Conservation (phyloP, 2,797 vertebrate genomes). For the Propithecus perrieri region DNA sequence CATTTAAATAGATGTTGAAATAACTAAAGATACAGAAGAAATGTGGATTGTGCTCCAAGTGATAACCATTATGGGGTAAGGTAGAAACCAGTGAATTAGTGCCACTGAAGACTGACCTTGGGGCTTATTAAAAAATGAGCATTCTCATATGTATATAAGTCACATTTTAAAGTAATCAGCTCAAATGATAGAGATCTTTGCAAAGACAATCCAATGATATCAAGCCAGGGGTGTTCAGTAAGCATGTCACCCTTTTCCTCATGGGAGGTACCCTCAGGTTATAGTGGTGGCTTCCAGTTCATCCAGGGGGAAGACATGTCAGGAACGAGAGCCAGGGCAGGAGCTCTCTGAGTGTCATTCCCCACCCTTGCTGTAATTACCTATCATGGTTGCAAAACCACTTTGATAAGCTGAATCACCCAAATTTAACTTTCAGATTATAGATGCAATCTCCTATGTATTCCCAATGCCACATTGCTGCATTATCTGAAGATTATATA, state of each 20-base stretch:
- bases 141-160: neutral
- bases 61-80: neutral
- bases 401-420: neutral
- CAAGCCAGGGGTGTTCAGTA: too few relatives aligned
- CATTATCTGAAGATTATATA: neutral
- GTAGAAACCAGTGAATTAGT: neutral
- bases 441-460: neutral
- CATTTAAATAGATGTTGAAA: neutral
- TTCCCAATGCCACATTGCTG: neutral
- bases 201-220: neutral
- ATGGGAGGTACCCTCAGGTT: too few relatives aligned
- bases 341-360: neutral
- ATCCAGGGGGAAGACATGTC: neutral
- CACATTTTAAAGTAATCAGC: neutral
- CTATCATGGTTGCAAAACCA: neutral
- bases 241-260: neutral
- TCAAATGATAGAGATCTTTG: neutral
- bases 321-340: neutral
- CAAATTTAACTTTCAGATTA: neutral
- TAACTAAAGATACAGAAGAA: neutral
- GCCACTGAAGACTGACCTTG: neutral
- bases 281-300: neutral
- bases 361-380: neutral
- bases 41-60: neutral
- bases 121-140: neutral